Evolutionary conservation across 2,888 invertebrate species (phyloP), one percentile per base, ranked within the genome.

Genomic region (Polymixis flavicincta): DNA sequence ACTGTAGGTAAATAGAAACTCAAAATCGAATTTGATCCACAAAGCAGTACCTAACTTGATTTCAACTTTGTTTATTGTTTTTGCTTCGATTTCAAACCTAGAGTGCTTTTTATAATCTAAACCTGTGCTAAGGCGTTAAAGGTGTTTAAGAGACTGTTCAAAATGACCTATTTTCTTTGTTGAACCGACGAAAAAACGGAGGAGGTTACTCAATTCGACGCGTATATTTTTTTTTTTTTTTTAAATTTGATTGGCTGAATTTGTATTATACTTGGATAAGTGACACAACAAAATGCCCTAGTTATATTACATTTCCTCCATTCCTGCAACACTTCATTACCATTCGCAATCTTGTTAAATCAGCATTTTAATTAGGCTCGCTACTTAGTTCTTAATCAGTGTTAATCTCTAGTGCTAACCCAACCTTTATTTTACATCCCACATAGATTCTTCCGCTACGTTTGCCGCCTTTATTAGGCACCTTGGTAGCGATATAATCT

Each of bases 401-500:
- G 82, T 45, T 75, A 82, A 85, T 81, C 82, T 81, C n/a, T 55
- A 71, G 76, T 60, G 28, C 66, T 63, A n/a, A 52, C 67, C 82
- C 63, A 74, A 65, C 60, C 71, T 74, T 71, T 77, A 76, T 50
- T 84, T 42, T 57, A 74, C 67, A 65, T 68, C 60, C 71, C 52
- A 81, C 74, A 87, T 77, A 84, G 85, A 85, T 84, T 73, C 73
- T 85, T 85, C 69, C 64, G 63, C 57, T 63, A 61, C 74, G 59
- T 67, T 87, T 28, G 48, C 75, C 54, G 52, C 77, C 54, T 77
- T 85, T 81, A 87, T 85, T 87, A 74, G 73, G 64, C 66, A 73
- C 81, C 70, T 66, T 50, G 13, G 64, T 57, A 45, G 57, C 60
- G 75, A 87, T 85, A 71, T 28, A 28, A 75, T 82, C 85, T 85